Evolutionary conservation across 2,888 invertebrate species (phyloP).

Genomic region (Nipponacmea schrenckii): DNA sequence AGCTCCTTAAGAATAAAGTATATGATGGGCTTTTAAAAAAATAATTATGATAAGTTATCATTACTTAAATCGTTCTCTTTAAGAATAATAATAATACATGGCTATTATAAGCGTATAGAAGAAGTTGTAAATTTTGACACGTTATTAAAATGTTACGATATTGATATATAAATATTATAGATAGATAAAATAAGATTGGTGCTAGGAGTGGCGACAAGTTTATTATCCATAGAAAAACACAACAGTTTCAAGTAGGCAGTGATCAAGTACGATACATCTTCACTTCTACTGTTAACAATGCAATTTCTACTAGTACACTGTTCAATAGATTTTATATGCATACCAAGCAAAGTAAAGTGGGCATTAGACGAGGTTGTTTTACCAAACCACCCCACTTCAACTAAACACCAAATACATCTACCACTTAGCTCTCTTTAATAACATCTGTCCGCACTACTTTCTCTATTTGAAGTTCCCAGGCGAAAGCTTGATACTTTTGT

Average conservation of each 20-base stretch:
- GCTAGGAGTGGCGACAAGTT: neutral
- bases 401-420: neutral
- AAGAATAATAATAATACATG: too few species aligned
- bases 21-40: too few species aligned
- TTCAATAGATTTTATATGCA: slow-evolving; percentile 8
- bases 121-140: too few species aligned
- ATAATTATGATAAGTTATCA: too few species aligned
- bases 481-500: slow-evolving; percentile 6
- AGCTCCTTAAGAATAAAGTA: too few species aligned
- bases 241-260: neutral
- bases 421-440: neutral
- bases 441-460: slow-evolving; percentile 6
- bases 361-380: slow-evolving; percentile 2
- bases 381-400: slow-evolving; percentile 7
- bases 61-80: too few species aligned
- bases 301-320: neutral
- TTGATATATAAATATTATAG: too few species aligned
- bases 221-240: neutral
- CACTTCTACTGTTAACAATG: neutral
- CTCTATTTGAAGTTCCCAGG: slow-evolving; percentile 7
- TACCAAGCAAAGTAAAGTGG: neutral
- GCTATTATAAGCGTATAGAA: too few species aligned
- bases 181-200: too few species aligned
- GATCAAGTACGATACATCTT: slow-evolving; percentile 4
- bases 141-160: too few species aligned